Conservation (phyloP, 2,888 invertebrate genomes). For the Gymnoscelis rufifasciata region DNA sequence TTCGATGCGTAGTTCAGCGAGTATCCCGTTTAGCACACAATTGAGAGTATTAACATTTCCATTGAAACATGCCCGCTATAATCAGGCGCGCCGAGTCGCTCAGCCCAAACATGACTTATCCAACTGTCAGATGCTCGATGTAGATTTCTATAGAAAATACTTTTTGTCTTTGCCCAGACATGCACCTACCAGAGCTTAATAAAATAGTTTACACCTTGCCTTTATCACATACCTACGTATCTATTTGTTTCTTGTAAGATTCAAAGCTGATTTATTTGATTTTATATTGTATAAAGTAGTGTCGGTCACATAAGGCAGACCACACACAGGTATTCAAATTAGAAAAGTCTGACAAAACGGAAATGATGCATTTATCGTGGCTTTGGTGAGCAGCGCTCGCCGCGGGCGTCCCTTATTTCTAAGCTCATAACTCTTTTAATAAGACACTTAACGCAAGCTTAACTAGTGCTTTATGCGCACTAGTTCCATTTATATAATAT, state of each 20-base stretch:
- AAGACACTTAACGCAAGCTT: constrained; percentile 68
- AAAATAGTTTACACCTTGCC: constrained; percentile 35
- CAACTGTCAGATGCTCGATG: constrained; percentile 25
- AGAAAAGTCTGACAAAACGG: constrained; percentile 68
- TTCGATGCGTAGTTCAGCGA: constrained; percentile 54
- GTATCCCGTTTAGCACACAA: constrained; percentile 69
- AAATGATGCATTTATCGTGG: constrained; percentile 68
- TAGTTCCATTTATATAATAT: constrained; percentile 59
- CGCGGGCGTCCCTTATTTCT: constrained; percentile 66
- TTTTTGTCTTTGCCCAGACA: constrained; percentile 27
- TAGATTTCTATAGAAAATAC: constrained; percentile 26
- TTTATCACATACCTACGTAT: too few species aligned
- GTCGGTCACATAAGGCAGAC: constrained; percentile 57
- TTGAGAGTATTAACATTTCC: constrained; percentile 68
- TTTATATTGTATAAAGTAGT: constrained; percentile 52
- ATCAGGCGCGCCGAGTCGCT: constrained; percentile 47
- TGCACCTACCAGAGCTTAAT: constrained; percentile 14
- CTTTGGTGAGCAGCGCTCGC: constrained; percentile 55
- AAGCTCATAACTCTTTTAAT: constrained; percentile 71
- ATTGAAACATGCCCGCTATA: constrained; percentile 57
- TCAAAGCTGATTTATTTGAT: constrained; percentile 51
- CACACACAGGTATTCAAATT: constrained; percentile 70
- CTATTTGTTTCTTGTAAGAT: constrained; percentile 38
- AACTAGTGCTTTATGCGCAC: constrained; percentile 62
- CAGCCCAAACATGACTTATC: constrained; percentile 38